Base-by-base conservation (phyloP, 2,113 vertebrate genomes). In the Solea senegalensis region DNA sequence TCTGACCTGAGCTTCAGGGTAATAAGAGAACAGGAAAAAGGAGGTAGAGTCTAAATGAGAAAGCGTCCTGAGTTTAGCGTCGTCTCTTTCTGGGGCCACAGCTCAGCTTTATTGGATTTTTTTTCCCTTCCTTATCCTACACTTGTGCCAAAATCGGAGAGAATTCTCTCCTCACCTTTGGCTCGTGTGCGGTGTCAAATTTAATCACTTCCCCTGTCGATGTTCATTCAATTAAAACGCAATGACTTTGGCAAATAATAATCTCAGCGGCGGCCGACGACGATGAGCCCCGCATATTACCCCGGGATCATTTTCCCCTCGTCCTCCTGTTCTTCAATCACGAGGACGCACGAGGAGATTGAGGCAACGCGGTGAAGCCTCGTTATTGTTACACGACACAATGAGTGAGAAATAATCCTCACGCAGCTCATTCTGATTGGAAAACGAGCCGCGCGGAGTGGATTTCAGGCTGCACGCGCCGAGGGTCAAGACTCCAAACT, bases 51-150 rank as follows among this genome's bases (percentile, higher is more conserved):
- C 71, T 82, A 89, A 91, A 92, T 91, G 88, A 92, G 91, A 90
- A 89, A 89, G 72, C 86, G 81, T 85, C 84, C 78, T 80, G 52
- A 65, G 78, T 92, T 93, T 92, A 91, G 89, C 86, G 82, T 89
- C 86, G 75, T 72, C 86, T 79, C 78, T 87, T 86, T 88, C 90
- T 81, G 74, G 85, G 86, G 82, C 90, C 21, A 88, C 74, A 11
- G 83, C 84, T 90, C 78, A 88, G 86, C 88, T 88, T 88, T 91
- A 92, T 93, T 92, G 84, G 86, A 93, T 92, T 91, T 85, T 78
- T 84, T 45, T 53, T 84, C 74, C 76, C 21, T 64, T 72, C 53
- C 72, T 51, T n/a, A 8, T 56, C 63, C 66, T 39, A 44, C 52
- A 53, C 73, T 82, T 88, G 78, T 14, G n/a, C 74, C 54, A 78